Evolutionary conservation across 2,888 invertebrate species (phyloP), one percentile per base, ranked within the genome.

Genomic region (Ethmia dodecea): DNA sequence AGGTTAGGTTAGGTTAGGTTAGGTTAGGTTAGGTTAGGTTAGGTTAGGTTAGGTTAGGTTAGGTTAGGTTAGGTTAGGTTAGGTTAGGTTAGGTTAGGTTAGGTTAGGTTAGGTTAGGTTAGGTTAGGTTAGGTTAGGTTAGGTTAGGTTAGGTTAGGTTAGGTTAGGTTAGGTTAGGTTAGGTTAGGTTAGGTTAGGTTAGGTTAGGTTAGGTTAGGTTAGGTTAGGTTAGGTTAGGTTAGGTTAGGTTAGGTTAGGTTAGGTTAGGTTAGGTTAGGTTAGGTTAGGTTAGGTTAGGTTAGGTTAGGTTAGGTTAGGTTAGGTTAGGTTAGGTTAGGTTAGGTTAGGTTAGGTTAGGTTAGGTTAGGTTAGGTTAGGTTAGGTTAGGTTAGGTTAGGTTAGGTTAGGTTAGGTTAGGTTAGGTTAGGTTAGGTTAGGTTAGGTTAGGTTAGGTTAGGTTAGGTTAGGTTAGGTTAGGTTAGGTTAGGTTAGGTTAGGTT

Each of bases 131-230:
- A 42, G 42, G 42, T 42, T 42, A 42, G 42, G 42, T 42, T 42
- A 39, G 42, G 42, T 42, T 42, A 42, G 42, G 42, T 42, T 42
- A 42, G 42, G 26, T 42, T 42, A 42, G 42, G 42, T 42, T 42
- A 42, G 42, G 42, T 42, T 42, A 42, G 42, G 42, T 42, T 42
- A 42, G 42, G 42, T 42, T 42, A 42, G 42, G 42, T 42, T 42
- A 39, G 42, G 42, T 42, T 42, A 41, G 41, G 37, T 39, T 34
- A 35, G 35, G 26, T 36, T 40, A 34, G 40, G 37, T 39, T 40
- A 37, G 40, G 39, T 27, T 33, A 27, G 27, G 27, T 26, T 28
- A 27, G 27, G 27, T 33, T 28, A 27, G 26, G 26, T 33, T 33
- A 27, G 27, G 27, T 33, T 28, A 28, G 28, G 26, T 28, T 18